phyloP scores from a whole-genome alignment of 2,113 vertebrate species.

The Dascyllus trimaculatus region DNA sequence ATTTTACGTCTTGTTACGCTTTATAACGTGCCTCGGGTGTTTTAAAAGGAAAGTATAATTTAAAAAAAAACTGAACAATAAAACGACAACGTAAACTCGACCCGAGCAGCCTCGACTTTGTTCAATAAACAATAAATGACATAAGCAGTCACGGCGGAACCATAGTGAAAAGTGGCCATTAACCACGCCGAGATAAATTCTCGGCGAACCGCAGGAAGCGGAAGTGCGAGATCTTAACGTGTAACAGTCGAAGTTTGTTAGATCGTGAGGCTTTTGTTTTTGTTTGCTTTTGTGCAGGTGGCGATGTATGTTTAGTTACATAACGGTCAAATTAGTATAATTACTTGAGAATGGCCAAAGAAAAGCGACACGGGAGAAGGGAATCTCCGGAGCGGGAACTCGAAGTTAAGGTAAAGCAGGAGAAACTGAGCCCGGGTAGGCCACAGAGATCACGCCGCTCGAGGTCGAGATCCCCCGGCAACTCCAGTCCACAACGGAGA shows the following conservation, averaged over 20 bases:
- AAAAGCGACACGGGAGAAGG: constrained; percentile 75
- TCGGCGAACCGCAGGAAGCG: constrained; percentile 56
- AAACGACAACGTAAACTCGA: too few relatives aligned
- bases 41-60: too few relatives aligned
- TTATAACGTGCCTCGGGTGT: too few relatives aligned
- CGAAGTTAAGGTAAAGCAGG: constrained; percentile 83
- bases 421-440: constrained; percentile 81
- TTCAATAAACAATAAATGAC: neutral
- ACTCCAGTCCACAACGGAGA: constrained; percentile 76
- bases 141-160: constrained; percentile 44
- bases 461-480: constrained; percentile 78
- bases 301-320: constrained; percentile 25
- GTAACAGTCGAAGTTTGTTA: constrained; percentile 57
- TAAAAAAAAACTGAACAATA: too few relatives aligned
- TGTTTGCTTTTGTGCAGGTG: too few relatives aligned
- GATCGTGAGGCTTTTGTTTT: constrained; percentile 18
- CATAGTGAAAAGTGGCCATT: neutral
- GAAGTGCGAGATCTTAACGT: constrained; percentile 43
- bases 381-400: constrained; percentile 78
- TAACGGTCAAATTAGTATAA: neutral
- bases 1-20: too few relatives aligned
- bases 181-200: neutral
- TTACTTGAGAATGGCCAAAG: constrained; percentile 77
- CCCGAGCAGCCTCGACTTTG: neutral
- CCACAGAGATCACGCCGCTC: constrained; percentile 82